Percentiles rank a stretch among this genome's conserved stretches.
phyloP scores from a whole-genome alignment of 2,888 invertebrate species.

The Diplazon laetatorius region DNA sequence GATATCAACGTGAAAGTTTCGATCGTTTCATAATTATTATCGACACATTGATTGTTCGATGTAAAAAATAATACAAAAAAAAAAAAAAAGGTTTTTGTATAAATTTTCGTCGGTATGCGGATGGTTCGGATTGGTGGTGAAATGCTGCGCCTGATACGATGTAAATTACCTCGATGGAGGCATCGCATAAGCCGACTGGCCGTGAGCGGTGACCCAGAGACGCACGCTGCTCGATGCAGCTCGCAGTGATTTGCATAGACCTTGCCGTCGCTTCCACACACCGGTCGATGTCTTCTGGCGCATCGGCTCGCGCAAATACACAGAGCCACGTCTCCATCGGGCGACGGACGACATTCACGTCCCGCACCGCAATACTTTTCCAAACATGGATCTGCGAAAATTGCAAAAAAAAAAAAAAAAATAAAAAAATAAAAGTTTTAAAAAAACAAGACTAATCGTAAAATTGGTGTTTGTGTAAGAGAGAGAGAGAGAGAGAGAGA shows the following conservation, averaged over 20 bases:
- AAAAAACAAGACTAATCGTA: no score
- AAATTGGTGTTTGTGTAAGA: no score
- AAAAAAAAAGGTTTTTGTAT: no score
- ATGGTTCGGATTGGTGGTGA: no score
- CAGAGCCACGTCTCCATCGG: constrained; percentile 83
- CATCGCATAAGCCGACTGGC: constrained; percentile 80
- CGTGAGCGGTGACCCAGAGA: constrained; percentile 84
- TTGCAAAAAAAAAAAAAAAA: no score
- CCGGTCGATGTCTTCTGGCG: constrained; percentile 84
- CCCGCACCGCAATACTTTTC: constrained; percentile 87
- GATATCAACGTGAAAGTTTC: no score
- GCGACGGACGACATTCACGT: constrained; percentile 85
- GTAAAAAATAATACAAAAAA: no score
- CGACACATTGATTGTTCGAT: no score
- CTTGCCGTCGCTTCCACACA: constrained; percentile 88
- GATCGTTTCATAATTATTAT: no score
- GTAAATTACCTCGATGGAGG: constrained; percentile 70
- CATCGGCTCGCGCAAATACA: constrained; percentile 87
- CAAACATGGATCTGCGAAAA: constrained; percentile 85
- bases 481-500: no score
- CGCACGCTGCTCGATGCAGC: constrained; percentile 86
- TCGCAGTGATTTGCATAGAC: constrained; percentile 88
- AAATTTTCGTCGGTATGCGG: not conserved
- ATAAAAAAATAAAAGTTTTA: no score
- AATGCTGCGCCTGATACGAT: no score